These are phyloP conservation scores for Dipodomys stephensi DNA, from an alignment of 2,113 vertebrate genomes.

Conservation along the genomic window DNA sequence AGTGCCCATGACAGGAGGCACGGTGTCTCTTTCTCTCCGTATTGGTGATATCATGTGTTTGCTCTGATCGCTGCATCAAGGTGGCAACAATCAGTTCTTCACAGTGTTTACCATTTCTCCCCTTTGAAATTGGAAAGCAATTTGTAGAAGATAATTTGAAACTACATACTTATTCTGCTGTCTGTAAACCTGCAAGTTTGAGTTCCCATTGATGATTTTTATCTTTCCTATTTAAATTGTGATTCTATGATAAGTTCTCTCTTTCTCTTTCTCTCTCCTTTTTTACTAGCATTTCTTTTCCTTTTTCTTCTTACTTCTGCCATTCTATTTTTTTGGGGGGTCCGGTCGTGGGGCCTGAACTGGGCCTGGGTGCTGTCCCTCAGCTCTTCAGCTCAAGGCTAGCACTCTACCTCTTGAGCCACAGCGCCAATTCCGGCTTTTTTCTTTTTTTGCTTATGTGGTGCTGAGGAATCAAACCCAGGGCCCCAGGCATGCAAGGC, in stretches of 20 bases:
- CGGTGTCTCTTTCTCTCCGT: background rate
- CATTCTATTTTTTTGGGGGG: no score
- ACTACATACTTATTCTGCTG: background rate
- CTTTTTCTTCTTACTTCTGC: background rate
- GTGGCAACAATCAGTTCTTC: background rate
- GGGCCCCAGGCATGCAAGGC: no score
- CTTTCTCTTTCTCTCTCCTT: no score
- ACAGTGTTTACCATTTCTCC: background rate
- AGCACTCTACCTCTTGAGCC: no score
- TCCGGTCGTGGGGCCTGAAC: no score
- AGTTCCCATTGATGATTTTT: slow-evolving; percentile 1
- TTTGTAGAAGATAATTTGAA: background rate
- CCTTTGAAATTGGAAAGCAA: background rate
- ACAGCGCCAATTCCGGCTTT: no score
- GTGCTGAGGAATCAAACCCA: no score
- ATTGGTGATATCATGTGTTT: background rate
- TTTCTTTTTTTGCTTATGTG: no score
- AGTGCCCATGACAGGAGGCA: background rate
- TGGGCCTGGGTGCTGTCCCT: no score
- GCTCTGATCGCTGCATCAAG: background rate
- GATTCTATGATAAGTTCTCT: background rate
- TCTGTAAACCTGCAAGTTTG: background rate
- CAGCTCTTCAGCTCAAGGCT: no score
- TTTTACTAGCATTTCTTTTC: background rate
- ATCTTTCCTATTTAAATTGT: background rate